These are phyloP conservation scores for Datnioides undecimradiatus DNA, from an alignment of 2,113 vertebrate genomes.

Conservation along the genomic window DNA sequence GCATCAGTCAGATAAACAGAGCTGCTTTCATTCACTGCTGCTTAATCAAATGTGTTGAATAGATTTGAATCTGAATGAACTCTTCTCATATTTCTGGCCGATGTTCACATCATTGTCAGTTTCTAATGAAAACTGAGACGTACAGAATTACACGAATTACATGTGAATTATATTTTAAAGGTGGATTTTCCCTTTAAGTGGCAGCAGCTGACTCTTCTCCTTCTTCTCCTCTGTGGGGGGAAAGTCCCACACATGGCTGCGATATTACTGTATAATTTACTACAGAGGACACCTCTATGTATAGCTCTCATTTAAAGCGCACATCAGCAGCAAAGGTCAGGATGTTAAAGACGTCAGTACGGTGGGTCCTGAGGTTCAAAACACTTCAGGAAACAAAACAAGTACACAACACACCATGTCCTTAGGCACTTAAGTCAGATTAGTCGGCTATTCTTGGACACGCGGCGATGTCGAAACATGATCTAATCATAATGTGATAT, in stretches of 20 bases:
- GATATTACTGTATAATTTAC: neutral
- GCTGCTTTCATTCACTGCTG: too few relatives aligned
- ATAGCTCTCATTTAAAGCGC: neutral
- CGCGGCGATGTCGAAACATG: neutral
- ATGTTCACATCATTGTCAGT: neutral
- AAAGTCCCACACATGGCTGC: neutral
- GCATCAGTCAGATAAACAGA: too few relatives aligned
- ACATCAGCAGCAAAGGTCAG: neutral
- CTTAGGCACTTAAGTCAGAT: neutral
- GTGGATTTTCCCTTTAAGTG: neutral
- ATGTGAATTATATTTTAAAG: constrained; percentile 3
- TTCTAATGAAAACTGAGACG: neutral
- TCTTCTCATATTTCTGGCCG: too few relatives aligned
- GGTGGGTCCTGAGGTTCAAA: neutral
- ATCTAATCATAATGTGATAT: neutral
- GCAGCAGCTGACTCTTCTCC: constrained; percentile 18
- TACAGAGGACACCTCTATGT: neutral
- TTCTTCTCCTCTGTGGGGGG: neutral
- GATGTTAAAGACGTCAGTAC: neutral
- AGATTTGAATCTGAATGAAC: too few relatives aligned
- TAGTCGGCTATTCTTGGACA: neutral
- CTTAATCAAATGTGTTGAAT: neutral
- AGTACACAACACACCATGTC: neutral
- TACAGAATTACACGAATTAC: neutral
- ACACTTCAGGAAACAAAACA: neutral